These are phyloP conservation scores for Trachymyrmex septentrionalis DNA, from an alignment of 1,140 invertebrate species.

Conservation along the genomic window DNA sequence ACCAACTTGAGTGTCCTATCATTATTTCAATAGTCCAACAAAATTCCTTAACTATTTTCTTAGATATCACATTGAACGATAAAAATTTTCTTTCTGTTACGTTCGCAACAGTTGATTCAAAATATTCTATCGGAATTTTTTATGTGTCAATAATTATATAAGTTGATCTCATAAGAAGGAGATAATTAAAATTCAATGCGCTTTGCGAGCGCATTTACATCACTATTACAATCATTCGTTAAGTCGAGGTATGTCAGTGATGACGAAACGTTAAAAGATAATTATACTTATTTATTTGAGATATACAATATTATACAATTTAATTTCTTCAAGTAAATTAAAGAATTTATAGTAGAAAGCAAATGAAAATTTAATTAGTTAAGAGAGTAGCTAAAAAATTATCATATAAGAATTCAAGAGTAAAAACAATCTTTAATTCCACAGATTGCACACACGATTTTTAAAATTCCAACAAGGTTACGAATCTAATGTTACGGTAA, in stretches of 20 bases:
- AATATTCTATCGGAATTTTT: constrained; percentile 13
- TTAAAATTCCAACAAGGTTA: constrained; percentile 19
- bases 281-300: constrained; percentile 8
- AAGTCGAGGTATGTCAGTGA: background rate
- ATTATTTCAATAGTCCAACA: no score
- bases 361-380: background rate
- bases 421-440: background rate
- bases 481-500: constrained; percentile 20
- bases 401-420: background rate
- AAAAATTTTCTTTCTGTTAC: background rate
- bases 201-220: background rate
- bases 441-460: background rate
- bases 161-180: background rate
- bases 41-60: background rate
- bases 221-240: background rate
- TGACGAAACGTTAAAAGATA: constrained; percentile 14
- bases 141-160: background rate
- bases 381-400: background rate
- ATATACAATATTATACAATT: background rate
- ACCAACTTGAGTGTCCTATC: no score
- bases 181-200: constrained; percentile 23
- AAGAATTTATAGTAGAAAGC: background rate
- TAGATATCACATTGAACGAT: background rate
- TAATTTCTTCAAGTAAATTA: constrained; percentile 19
- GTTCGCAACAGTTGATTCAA: background rate